Evolutionary conservation across 1,140 invertebrate species (phyloP).

Genomic region (Linepithema humile): DNA sequence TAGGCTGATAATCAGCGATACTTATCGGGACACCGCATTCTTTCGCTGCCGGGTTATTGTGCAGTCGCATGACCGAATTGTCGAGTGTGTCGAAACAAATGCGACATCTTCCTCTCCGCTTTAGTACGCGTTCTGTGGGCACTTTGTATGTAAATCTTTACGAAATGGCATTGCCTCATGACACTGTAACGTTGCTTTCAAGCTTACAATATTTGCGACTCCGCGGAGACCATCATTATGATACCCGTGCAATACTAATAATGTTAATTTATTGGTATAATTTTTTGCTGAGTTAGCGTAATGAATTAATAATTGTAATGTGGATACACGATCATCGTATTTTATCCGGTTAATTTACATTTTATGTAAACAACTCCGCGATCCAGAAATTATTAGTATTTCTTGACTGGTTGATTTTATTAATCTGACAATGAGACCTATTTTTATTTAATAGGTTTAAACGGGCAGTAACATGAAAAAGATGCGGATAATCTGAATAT

Average conservation of each 20-base stretch:
- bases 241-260: not conserved
- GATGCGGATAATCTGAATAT: not conserved
- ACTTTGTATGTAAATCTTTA: constrained; percentile 39
- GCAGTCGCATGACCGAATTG: constrained; percentile 15
- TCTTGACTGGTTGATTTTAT: not conserved
- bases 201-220: not conserved
- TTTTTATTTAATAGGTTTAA: constrained; percentile 1
- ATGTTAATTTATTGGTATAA: not conserved
- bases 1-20: not conserved
- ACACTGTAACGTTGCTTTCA: constrained; percentile 11
- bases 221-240: not conserved
- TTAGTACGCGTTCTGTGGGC: not conserved
- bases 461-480: not conserved
- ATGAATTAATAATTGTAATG: not conserved
- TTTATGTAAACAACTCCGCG: not conserved
- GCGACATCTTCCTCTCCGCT: not conserved
- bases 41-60: not conserved
- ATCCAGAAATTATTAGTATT: too few species aligned
- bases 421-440: not conserved
- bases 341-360: not conserved
- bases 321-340: not conserved
- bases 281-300: not conserved
- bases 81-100: constrained; percentile 21
- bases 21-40: not conserved
- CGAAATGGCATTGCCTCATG: not conserved